Evolutionary conservation across 2,797 vertebrate genomes (phyloP).

Genomic region (Karalla daura): DNA sequence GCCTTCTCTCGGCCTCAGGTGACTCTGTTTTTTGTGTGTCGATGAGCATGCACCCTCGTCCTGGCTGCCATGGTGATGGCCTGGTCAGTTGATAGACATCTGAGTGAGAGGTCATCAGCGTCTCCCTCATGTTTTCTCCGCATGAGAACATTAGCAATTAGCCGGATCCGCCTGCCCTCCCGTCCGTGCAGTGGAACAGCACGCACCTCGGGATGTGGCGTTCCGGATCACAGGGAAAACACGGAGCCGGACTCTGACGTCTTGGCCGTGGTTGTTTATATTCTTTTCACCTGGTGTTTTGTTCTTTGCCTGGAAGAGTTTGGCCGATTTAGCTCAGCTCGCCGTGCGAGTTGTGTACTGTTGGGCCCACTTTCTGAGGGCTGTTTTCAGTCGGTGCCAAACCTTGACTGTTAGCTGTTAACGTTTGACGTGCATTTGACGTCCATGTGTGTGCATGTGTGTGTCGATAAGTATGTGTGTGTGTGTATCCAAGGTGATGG

Average conservation of each 20-base stretch:
- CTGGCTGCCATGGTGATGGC: constrained; percentile 60
- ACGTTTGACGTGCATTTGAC: constrained; percentile 50
- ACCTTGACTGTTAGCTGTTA: constrained; percentile 36
- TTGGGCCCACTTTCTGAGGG: constrained; percentile 2
- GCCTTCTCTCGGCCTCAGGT: constrained; percentile 62
- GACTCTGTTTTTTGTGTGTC: constrained; percentile 40
- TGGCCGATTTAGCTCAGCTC: constrained; percentile 32
- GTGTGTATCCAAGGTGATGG: constrained; percentile 67
- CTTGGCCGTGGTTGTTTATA: constrained; percentile 34
- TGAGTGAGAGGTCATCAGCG: constrained; percentile 68
- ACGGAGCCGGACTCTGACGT: constrained; percentile 45
- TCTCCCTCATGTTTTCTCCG: constrained; percentile 70
- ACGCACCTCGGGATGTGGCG: constrained; percentile 42
- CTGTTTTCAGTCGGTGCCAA: constrained; percentile 29
- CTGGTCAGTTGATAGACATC: constrained; percentile 66
- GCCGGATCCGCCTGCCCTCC: constrained; percentile 41
- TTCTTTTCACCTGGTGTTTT: constrained; percentile 34
- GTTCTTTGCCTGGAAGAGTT: constrained; percentile 30
- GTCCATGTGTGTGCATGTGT: constrained; percentile 16
- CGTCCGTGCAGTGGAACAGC: constrained; percentile 41
- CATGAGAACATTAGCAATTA: constrained; percentile 77
- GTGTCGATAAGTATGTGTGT: constrained; percentile 40
- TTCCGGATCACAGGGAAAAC: constrained; percentile 42
- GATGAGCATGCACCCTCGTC: constrained; percentile 19
- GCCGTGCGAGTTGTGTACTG: constrained; percentile 29